phyloP scores from a whole-genome alignment of 2,113 vertebrate species.

The Podiceps cristatus region DNA sequence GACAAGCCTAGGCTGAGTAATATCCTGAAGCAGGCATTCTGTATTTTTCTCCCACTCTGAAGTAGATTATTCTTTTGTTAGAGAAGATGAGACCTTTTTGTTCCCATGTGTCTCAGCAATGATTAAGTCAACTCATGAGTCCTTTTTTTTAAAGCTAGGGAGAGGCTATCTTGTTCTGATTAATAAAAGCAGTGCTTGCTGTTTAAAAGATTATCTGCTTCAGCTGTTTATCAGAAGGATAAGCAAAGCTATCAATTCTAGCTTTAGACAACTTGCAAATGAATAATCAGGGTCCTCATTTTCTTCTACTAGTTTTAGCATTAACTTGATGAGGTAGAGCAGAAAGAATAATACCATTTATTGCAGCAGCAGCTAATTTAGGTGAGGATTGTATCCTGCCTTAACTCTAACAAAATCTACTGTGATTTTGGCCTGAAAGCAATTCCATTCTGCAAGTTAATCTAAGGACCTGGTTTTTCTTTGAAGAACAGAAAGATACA shows the following conservation, averaged over 20 bases:
- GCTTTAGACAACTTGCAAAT: background rate
- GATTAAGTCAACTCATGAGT: background rate
- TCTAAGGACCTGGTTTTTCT: background rate
- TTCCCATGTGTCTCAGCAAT: background rate
- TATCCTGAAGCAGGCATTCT: background rate
- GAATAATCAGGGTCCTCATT: background rate
- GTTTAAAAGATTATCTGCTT: background rate
- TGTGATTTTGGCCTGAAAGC: background rate
- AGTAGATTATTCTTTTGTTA: background rate
- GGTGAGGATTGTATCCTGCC: background rate
- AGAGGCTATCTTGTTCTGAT: conserved; percentile 24
- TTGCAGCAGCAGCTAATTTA: background rate
- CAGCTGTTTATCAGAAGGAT: background rate
- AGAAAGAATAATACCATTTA: background rate
- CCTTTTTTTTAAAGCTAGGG: background rate
- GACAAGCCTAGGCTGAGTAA: background rate
- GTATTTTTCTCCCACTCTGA: background rate
- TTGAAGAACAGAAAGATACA: background rate
- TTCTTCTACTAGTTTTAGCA: background rate
- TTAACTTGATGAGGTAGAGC: background rate
- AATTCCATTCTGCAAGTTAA: background rate
- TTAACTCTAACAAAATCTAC: background rate
- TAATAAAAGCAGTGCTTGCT: background rate
- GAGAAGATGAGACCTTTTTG: background rate
- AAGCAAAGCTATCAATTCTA: background rate